phyloP scores from a whole-genome alignment of 2,113 vertebrate genomes.

The Bucco capensis region DNA sequence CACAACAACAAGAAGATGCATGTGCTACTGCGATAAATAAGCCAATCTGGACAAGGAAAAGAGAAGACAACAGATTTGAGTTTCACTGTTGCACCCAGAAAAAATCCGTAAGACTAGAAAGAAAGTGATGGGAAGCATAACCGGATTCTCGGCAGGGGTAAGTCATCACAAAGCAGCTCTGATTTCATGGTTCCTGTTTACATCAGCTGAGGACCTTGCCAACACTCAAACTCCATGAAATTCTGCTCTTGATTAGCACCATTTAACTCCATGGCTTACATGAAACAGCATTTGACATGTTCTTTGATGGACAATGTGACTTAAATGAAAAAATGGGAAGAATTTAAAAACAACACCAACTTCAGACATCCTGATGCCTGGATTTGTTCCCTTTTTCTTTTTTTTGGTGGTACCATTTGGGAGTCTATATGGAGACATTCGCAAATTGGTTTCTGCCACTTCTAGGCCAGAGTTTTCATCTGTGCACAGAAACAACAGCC shows the following conservation, averaged over 20 bases:
- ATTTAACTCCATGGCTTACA: background rate
- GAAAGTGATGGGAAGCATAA: conserved; percentile 20
- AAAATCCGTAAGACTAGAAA: background rate
- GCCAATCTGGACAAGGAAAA: background rate
- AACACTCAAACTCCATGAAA: conserved; percentile 22
- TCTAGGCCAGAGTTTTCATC: background rate
- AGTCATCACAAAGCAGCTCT: conserved; percentile 20
- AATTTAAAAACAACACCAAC: background rate
- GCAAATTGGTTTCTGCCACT: background rate
- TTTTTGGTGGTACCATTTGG: background rate
- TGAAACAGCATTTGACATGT: background rate
- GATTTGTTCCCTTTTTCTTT: background rate
- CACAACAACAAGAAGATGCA: background rate
- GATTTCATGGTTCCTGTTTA: conserved; percentile 61
- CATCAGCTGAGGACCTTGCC: conserved; percentile 35
- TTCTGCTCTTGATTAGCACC: conserved; percentile 19
- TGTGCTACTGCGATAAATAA: background rate
- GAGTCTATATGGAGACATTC: background rate
- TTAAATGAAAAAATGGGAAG: conserved; percentile 2
- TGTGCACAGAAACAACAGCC: background rate
- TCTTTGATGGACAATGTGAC: background rate
- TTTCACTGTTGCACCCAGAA: background rate
- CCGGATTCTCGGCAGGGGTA: conserved; percentile 46
- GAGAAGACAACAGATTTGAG: background rate
- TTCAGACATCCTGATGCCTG: background rate